Conservation (phyloP, 1,140 invertebrate genomes). For the Hestina assimilis region DNA sequence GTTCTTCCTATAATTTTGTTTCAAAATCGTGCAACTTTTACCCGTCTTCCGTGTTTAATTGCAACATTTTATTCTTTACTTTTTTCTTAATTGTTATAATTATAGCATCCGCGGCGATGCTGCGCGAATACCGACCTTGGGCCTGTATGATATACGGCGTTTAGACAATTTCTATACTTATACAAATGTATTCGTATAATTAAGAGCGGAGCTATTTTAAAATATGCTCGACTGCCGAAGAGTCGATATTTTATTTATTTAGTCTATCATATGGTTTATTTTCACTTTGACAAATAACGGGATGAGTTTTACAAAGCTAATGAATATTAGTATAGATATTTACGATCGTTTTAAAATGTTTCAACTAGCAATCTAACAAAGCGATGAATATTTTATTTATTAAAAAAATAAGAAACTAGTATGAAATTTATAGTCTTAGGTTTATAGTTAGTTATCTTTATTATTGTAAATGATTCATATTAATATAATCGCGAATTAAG, state of each 20-base stretch:
- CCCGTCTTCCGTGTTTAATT: conserved; percentile 43
- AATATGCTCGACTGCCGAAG: background rate
- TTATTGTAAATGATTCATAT: too few species aligned
- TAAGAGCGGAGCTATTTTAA: conserved; percentile 1
- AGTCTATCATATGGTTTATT: background rate
- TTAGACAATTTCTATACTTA: background rate
- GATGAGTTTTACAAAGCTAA: too few species aligned
- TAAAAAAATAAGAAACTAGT: too few species aligned
- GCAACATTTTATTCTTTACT: conserved; percentile 55
- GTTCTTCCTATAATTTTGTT: conserved; percentile 43
- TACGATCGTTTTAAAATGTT: too few species aligned
- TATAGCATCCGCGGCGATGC: conserved; percentile 44
- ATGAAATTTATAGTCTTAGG: too few species aligned
- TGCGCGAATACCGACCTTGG: conserved; percentile 30
- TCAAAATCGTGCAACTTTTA: conserved; percentile 47
- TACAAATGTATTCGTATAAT: background rate
- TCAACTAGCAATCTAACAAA: too few species aligned
- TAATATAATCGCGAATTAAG: too few species aligned
- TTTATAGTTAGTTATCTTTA: too few species aligned
- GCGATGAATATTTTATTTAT: too few species aligned
- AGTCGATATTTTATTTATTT: background rate
- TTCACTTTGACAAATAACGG: background rate
- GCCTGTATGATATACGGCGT: conserved; percentile 6
- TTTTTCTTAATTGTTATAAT: conserved; percentile 63
- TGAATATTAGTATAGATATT: too few species aligned